Conservation (phyloP, 2,797 vertebrate genomes). For the Anableps anableps region DNA sequence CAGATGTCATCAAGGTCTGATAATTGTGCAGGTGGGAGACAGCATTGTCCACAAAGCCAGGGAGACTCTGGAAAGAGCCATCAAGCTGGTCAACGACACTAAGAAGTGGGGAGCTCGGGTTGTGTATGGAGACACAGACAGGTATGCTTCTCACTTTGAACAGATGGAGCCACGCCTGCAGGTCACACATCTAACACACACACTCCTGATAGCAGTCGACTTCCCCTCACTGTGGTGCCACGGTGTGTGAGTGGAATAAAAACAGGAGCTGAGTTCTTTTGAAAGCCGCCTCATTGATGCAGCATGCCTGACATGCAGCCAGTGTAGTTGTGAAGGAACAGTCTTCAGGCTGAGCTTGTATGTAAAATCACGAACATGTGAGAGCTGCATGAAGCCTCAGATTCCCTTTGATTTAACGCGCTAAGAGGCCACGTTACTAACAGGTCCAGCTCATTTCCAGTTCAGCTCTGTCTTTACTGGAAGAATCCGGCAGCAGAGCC, state of each 20-base stretch:
- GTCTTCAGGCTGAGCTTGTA: too few species aligned
- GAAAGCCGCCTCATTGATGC: background rate
- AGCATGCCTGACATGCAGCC: background rate
- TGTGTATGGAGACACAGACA: conserved; percentile 96
- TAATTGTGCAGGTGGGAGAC: conserved; percentile 87
- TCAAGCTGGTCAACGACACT: conserved; percentile 96
- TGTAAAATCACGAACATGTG: too few species aligned
- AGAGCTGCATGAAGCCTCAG: too few species aligned
- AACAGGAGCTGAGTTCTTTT: background rate
- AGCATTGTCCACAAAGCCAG: conserved; percentile 98
- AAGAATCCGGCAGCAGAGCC: too few species aligned
- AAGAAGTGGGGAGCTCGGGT: conserved; percentile 97
- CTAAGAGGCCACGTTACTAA: too few species aligned
- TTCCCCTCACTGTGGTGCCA: background rate
- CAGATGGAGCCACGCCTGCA: background rate
- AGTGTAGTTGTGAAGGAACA: too few species aligned
- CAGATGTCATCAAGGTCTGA: background rate
- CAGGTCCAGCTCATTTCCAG: too few species aligned
- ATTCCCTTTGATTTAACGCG: too few species aligned
- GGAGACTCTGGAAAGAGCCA: conserved; percentile 96
- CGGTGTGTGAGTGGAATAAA: too few species aligned
- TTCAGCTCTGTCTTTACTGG: too few species aligned
- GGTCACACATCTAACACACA: background rate
- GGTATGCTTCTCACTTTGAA: conserved; percentile 36
- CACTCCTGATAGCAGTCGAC: background rate